Conservation (phyloP, 2,888 invertebrate genomes). For the Elmis aenea region DNA sequence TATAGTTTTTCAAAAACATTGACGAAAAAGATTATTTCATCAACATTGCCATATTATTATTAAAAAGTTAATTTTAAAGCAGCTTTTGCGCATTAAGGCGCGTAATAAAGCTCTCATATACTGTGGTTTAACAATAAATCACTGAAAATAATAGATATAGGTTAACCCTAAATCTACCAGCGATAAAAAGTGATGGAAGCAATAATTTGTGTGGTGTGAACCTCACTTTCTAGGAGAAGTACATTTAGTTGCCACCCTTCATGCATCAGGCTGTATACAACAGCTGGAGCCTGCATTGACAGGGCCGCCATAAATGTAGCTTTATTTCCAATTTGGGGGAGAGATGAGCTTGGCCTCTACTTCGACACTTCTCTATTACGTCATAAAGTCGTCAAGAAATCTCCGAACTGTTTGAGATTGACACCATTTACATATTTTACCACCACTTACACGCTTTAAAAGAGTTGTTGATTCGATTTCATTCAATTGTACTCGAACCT, state of each 20-base stretch:
- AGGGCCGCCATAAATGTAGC: slow-evolving; percentile 23
- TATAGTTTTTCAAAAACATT: too few species aligned
- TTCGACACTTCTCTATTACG: slow-evolving; percentile 18
- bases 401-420: slow-evolving; percentile 11
- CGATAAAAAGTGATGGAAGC: too few species aligned
- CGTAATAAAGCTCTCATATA: too few species aligned
- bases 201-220: too few species aligned
- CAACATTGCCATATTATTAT: too few species aligned
- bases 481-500: slow-evolving; percentile 1
- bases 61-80: too few species aligned
- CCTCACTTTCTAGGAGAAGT: slow-evolving; percentile 4
- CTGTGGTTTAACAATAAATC: too few species aligned
- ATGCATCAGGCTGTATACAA: slow-evolving; percentile 20
- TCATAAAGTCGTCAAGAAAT: slow-evolving; percentile 19
- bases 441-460: slow-evolving; percentile 13
- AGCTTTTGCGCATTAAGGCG: too few species aligned
- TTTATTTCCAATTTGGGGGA: slow-evolving; percentile 24
- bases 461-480: slow-evolving; percentile 13
- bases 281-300: slow-evolving; percentile 22
- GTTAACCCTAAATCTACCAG: too few species aligned
- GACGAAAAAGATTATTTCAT: too few species aligned
- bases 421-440: slow-evolving; percentile 22
- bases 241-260: slow-evolving; percentile 15
- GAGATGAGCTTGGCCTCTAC: slow-evolving; percentile 14
- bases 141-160: too few species aligned